Evolutionary conservation across 2,797 vertebrate species (phyloP), one percentile per base, ranked within the genome.

Genomic region (Lagodon rhomboides): DNA sequence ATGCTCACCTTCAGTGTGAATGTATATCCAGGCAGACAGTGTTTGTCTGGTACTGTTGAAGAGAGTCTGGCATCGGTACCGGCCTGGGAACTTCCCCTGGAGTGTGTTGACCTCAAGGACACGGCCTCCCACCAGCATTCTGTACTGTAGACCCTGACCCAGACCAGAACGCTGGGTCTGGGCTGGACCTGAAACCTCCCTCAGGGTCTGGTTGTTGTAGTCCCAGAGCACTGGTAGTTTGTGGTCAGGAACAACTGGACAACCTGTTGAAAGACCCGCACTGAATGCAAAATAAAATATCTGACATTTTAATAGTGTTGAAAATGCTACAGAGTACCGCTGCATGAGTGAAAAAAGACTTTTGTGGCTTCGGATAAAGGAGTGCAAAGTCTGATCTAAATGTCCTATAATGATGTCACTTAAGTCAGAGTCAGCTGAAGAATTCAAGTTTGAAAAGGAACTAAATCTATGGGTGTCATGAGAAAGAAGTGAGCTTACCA

Each of bases 71-170:
- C 95, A 97, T 47, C 77, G 90, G 80, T 94, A 95, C 3, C 77
- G 93, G 78, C 96, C 96, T 16, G 89, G 85, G 82, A 95, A 95
- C 61, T 66, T 91, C 64, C 75, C 89, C 16, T 92, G 92, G 58
- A 64, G 85, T 4, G 94, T 93, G 89, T 92, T 94, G 85, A 97
- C 95, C 92, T 97, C 96, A 43, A 97, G 92, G 79, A 96, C 92
- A 0, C 94, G 95, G 9, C 96, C 96, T 44, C 93, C 93, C 59
- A 68, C 91, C 79, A 97, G 85, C 64, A 89, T 72, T 74, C 83
- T 90, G 86, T 95, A 92, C 38, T 92, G 92, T 72, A 94, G 77
- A 66, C 68, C 63, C 11, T 0, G 72, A 59, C 20, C 62, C 1
- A 38, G 56, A 22, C 15, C 77, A 0, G 63, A 41, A 20, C 17